Conservation (phyloP, 2,113 vertebrate species). For the Zootoca vivipara region DNA sequence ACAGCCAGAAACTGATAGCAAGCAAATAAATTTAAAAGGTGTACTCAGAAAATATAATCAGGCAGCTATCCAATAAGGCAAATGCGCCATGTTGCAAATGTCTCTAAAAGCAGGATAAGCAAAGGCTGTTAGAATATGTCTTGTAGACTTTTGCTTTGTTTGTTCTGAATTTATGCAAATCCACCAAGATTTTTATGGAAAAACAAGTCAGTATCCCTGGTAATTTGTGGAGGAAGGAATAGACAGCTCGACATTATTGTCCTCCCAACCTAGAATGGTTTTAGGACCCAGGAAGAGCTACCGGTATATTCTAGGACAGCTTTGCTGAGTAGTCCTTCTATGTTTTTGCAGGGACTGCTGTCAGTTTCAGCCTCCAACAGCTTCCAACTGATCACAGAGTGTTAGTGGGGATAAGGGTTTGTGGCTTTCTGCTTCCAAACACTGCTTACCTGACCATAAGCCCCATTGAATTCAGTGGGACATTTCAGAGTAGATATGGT, state of each 20-base stretch:
- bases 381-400: background rate
- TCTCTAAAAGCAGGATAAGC: background rate
- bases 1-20: conserved; percentile 4
- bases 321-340: background rate
- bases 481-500: no score
- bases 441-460: no score
- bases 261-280: background rate
- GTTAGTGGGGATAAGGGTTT: background rate
- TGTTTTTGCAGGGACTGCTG: background rate
- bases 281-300: background rate
- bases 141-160: background rate
- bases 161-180: background rate
- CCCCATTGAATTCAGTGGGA: no score
- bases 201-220: background rate
- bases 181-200: background rate
- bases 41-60: conserved; percentile 9
- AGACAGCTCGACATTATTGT: background rate
- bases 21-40: conserved; percentile 10
- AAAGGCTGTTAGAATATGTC: background rate
- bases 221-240: background rate
- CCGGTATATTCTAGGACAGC: background rate
- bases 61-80: background rate
- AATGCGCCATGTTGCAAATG: background rate
- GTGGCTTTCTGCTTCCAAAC: background rate
- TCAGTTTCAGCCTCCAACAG: background rate